These are phyloP conservation scores for Alauda arvensis DNA, from an alignment of 2,797 vertebrate genomes.

Conservation along the genomic window DNA sequence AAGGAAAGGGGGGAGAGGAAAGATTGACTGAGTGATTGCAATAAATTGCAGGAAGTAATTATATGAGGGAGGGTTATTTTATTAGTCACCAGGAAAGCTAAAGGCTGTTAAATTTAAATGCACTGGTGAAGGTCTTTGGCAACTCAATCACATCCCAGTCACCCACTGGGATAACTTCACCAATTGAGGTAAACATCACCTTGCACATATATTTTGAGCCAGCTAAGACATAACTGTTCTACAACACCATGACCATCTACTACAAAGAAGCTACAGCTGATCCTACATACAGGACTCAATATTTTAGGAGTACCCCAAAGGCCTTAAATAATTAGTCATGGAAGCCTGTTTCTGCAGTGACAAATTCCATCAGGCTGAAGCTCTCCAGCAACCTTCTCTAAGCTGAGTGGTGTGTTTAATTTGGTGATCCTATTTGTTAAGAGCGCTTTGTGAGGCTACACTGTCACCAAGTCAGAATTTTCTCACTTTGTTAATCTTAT, in stretches of 20 bases:
- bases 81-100: conserved; percentile 1
- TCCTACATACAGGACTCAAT: not conserved
- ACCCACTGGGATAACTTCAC: not conserved
- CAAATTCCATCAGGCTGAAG: conserved; percentile 23
- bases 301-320: not conserved
- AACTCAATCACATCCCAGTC: not conserved
- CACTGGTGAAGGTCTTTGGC: not conserved
- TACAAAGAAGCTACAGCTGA: not conserved
- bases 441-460: not conserved
- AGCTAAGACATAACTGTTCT: not conserved
- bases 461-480: conserved; percentile 31
- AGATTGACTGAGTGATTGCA: not conserved
- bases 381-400: not conserved
- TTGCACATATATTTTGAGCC: not conserved
- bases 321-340: conserved; percentile 10
- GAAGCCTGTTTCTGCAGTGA: conserved; percentile 4
- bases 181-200: not conserved
- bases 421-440: conserved; percentile 47
- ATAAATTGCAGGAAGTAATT: conserved; percentile 41
- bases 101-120: not conserved
- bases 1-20: not conserved
- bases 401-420: conserved; percentile 14
- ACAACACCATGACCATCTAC: not conserved
- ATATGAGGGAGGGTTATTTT: not conserved
- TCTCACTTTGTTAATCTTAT: conserved; percentile 36